A percentile compares a stretch with the other conserved stretches of the same genome.
Evolutionary conservation across 2,113 vertebrate genomes (phyloP).

Genomic region (Poeciliopsis occidentalis): DNA sequence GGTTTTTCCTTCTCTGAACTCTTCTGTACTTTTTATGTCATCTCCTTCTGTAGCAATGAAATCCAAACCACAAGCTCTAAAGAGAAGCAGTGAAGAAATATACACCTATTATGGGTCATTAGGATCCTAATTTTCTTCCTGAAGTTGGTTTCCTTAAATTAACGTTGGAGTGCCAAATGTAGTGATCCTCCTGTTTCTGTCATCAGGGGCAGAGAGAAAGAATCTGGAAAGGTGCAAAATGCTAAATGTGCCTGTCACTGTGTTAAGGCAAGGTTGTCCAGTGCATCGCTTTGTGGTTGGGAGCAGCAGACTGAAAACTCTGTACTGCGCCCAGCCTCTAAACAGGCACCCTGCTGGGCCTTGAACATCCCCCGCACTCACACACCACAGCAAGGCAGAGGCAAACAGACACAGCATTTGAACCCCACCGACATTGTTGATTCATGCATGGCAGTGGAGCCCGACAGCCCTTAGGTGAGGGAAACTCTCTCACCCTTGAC

Average conservation of each 20-base stretch:
- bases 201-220: slow-evolving; percentile 20
- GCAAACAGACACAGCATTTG: slow-evolving; percentile 53
- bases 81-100: slow-evolving; percentile 45
- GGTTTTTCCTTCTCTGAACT: background rate
- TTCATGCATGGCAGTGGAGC: slow-evolving; percentile 45
- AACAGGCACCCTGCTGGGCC: slow-evolving; percentile 32
- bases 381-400: slow-evolving; percentile 25
- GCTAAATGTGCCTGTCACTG: slow-evolving; percentile 27
- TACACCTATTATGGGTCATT: slow-evolving; percentile 53
- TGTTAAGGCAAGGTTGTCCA: slow-evolving; percentile 11
- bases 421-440: slow-evolving; percentile 48
- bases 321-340: slow-evolving; percentile 31
- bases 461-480: slow-evolving; percentile 35
- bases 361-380: slow-evolving; percentile 8
- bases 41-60: slow-evolving; percentile 17
- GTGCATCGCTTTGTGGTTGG: slow-evolving; percentile 20
- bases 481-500: slow-evolving; percentile 60
- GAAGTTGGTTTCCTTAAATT: slow-evolving; percentile 49
- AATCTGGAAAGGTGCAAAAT: slow-evolving; percentile 11
- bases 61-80: slow-evolving; percentile 45
- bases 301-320: slow-evolving; percentile 47
- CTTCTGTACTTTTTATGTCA: background rate
- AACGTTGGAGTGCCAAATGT: slow-evolving; percentile 16
- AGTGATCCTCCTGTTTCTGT: slow-evolving; percentile 29
- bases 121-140: slow-evolving; percentile 47